phyloP scores from a whole-genome alignment of 1,140 invertebrate genomes.

The Cheumatopsyche charites region DNA sequence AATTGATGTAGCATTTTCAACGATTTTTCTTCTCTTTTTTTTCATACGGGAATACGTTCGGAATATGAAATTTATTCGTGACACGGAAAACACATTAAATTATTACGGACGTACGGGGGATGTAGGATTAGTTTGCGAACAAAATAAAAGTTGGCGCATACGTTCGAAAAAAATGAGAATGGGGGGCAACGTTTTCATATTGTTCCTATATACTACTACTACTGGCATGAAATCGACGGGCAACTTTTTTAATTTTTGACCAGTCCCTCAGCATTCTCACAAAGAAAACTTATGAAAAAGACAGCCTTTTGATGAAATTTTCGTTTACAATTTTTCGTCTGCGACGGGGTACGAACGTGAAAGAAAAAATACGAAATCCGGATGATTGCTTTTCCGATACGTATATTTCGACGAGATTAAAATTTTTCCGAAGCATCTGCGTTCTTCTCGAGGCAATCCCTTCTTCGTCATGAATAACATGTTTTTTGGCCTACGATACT shows the following conservation, averaged over 20 bases:
- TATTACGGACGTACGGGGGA: too few relatives aligned
- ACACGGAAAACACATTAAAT: too few relatives aligned
- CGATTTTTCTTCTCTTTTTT: too few relatives aligned
- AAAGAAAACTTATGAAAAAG: neutral
- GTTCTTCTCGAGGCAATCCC: neutral
- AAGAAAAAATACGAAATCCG: constrained; percentile 2
- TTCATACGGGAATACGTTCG: too few relatives aligned
- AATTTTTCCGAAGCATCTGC: constrained; percentile 29
- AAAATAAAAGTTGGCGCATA: too few relatives aligned
- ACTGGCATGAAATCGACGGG: neutral
- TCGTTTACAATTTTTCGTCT: constrained; percentile 12
- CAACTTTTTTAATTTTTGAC: constrained; percentile 23
- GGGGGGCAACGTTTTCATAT: too few relatives aligned
- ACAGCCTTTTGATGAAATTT: neutral
- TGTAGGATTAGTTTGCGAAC: too few relatives aligned
- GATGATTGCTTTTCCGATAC: constrained; percentile 31
- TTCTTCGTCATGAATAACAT: constrained; percentile 5
- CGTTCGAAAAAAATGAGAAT: neutral
- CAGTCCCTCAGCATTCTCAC: neutral
- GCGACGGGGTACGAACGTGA: neutral
- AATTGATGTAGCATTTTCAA: too few relatives aligned
- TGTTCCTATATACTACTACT: neutral
- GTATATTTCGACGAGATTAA: constrained; percentile 20
- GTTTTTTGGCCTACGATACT: neutral
- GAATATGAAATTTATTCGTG: too few relatives aligned